These are phyloP conservation scores for Pollenia amentaria DNA, from an alignment of 2,888 invertebrate genomes.

Conservation along the genomic window DNA sequence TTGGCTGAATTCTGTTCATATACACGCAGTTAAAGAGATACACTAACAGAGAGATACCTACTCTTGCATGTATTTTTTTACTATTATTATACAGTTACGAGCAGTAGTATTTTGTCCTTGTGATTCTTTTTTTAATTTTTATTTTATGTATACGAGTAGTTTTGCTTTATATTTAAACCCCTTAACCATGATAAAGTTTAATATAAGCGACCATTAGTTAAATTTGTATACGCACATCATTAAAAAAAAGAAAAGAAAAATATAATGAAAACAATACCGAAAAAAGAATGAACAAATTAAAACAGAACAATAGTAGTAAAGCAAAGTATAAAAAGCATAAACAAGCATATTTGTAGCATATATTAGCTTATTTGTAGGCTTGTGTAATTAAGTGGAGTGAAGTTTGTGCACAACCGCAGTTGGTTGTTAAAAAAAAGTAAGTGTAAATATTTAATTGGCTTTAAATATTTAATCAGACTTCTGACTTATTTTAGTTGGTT, in stretches of 20 bases:
- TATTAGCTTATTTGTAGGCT: too few species aligned
- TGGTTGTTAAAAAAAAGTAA: slow-evolving; percentile 49
- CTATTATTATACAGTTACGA: background rate
- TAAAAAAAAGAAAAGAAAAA: slow-evolving; percentile 38
- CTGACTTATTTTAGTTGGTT: background rate
- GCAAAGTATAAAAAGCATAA: background rate
- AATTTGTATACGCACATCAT: slow-evolving; percentile 53
- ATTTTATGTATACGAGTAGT: background rate
- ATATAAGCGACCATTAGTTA: slow-evolving; percentile 69
- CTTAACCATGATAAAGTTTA: slow-evolving; percentile 69
- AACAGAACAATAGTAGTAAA: slow-evolving; percentile 13
- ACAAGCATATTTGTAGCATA: too few species aligned
- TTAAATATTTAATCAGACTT: slow-evolving; percentile 54
- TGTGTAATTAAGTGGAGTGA: too few species aligned
- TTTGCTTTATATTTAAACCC: slow-evolving; percentile 49
- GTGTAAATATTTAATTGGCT: slow-evolving; percentile 65
- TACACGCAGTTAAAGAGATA: slow-evolving; percentile 56
- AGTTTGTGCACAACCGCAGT: background rate
- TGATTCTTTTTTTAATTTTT: background rate
- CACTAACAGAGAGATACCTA: background rate
- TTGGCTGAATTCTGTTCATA: slow-evolving; percentile 27
- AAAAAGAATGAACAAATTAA: slow-evolving; percentile 38
- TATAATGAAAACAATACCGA: slow-evolving; percentile 31
- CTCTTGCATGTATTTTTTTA: background rate
- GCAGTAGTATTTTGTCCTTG: slow-evolving; percentile 10